Conservation (phyloP, 2,113 vertebrate species). For the Xiphophorus hellerii region DNA sequence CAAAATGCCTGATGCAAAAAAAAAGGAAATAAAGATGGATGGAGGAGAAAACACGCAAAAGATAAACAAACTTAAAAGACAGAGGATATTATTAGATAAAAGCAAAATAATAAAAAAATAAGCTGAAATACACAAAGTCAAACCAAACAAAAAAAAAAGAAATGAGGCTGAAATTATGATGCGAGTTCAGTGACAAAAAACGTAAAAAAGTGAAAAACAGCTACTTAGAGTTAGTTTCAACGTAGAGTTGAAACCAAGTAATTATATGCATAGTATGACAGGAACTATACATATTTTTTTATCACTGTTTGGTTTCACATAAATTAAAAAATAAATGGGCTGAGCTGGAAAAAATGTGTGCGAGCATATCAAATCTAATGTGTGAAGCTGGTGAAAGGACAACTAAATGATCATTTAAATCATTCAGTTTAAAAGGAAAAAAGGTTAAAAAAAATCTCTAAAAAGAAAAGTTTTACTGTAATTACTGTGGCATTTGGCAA, state of each 20-base stretch:
- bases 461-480: background rate
- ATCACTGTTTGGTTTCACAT: background rate
- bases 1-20: slow-evolving; percentile 88
- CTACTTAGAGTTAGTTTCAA: background rate
- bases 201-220: background rate
- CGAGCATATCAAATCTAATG: background rate
- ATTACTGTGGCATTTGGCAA: background rate
- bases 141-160: background rate
- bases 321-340: background rate
- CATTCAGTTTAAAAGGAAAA: background rate
- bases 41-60: slow-evolving; percentile 40
- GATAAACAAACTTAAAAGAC: slow-evolving; percentile 4
- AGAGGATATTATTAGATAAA: too few relatives aligned
- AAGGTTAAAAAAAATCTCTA: background rate
- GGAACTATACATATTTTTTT: background rate
- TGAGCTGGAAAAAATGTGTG: background rate
- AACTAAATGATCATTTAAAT: background rate
- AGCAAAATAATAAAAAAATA: too few relatives aligned
- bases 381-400: too few relatives aligned
- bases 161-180: background rate
- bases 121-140: too few relatives aligned
- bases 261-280: background rate
- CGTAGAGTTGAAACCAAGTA: background rate
- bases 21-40: slow-evolving; percentile 21
- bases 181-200: background rate